Evolutionary conservation across 2,797 vertebrate species (phyloP).

Genomic region (Erithacus rubecula): DNA sequence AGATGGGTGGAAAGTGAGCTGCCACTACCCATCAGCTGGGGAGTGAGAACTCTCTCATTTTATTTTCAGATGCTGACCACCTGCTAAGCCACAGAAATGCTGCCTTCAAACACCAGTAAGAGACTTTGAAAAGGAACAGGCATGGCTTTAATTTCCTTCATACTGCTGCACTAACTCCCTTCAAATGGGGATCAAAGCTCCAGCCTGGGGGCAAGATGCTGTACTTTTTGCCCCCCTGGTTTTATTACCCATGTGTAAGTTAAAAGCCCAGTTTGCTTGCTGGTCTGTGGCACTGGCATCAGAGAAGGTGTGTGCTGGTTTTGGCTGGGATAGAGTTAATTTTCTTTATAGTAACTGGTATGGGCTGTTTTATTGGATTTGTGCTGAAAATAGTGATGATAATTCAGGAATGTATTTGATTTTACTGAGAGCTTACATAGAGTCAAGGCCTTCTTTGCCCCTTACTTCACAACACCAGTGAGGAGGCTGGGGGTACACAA

Average conservation of each 20-base stretch:
- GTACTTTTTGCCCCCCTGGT: not conserved
- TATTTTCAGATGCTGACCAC: conserved; percentile 49
- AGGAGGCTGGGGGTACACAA: not conserved
- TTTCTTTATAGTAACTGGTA: not conserved
- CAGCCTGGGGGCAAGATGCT: not conserved
- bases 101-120: conserved; percentile 13
- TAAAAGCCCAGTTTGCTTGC: not conserved
- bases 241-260: not conserved
- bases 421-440: not conserved
- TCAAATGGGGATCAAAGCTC: not conserved
- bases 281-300: not conserved
- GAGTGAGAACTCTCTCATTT: conserved; percentile 5
- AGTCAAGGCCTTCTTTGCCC: not conserved
- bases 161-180: not conserved
- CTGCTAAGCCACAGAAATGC: conserved; percentile 17
- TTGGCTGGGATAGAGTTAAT: not conserved
- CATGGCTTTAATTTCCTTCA: not conserved
- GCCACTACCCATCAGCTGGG: conserved; percentile 18
- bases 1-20: conserved; percentile 27
- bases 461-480: not conserved
- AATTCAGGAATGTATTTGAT: not conserved
- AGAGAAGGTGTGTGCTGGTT: not conserved
- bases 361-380: not conserved
- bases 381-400: not conserved
- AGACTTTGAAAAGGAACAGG: not conserved